Percentiles rank a stretch among this genome's conserved stretches.
Evolutionary conservation across 2,797 vertebrate genomes (phyloP).

Genomic region (Salarias fasciatus): DNA sequence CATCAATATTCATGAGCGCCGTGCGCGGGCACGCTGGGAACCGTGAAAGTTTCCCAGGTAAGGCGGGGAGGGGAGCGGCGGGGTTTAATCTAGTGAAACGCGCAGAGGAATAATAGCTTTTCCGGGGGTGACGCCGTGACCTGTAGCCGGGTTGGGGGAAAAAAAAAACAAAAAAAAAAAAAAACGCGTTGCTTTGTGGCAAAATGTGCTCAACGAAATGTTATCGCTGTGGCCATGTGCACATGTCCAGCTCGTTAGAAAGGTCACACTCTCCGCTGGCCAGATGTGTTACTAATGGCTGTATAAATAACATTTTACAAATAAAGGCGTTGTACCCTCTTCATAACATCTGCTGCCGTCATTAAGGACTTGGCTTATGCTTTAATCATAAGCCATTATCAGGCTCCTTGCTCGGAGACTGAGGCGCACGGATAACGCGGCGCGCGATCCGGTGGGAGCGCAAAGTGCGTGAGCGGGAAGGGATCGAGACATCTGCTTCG

Average conservation of each 20-base stretch:
- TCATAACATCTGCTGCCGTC: conserved; percentile 71
- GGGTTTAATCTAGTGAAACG: conserved; percentile 65
- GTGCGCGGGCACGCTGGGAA: conserved; percentile 45
- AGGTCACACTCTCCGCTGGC: conserved; percentile 39
- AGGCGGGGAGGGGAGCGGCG: conserved; percentile 40
- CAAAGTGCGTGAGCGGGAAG: conserved; percentile 21
- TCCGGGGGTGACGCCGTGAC: conserved; percentile 37
- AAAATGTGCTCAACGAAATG: not conserved
- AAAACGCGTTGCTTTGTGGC: conserved; percentile 4
- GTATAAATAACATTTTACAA: conserved; percentile 62
- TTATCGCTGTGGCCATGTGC: not conserved
- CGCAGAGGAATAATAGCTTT: conserved; percentile 49
- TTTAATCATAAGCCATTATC: conserved; percentile 71
- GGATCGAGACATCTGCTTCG: conserved; percentile 54
- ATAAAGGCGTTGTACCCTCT: conserved; percentile 63
- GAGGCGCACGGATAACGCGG: not conserved
- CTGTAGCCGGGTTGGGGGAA: conserved; percentile 45
- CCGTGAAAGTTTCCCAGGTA: not conserved
- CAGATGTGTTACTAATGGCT: conserved; percentile 66
- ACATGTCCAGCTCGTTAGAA: conserved; percentile 37
- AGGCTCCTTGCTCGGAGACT: conserved; percentile 18
- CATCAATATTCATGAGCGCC: conserved; percentile 76
- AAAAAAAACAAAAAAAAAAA: no score
- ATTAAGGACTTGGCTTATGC: conserved; percentile 60
- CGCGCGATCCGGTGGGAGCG: conserved; percentile 25